These are phyloP conservation scores for Yponomeuta evonymella DNA, from an alignment of 2,888 invertebrate genomes.

Conservation along the genomic window DNA sequence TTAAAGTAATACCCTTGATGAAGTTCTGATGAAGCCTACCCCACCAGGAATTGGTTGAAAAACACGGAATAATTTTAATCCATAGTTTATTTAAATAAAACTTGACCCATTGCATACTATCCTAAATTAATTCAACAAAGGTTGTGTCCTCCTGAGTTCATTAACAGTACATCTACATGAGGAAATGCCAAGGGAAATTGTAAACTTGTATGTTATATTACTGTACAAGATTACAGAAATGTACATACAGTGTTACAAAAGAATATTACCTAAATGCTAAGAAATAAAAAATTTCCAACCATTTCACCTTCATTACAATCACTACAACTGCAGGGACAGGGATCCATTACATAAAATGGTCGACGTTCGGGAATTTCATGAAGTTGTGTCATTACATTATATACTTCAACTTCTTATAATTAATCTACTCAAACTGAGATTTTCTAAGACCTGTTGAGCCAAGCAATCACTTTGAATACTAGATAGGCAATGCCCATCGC, in stretches of 20 bases:
- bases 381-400: constrained; percentile 29
- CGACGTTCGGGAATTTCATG: constrained; percentile 31
- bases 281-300: constrained; percentile 42
- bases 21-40: constrained; percentile 20
- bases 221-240: constrained; percentile 49
- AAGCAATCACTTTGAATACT: constrained; percentile 88
- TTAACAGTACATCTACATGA: constrained; percentile 30
- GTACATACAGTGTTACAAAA: constrained; percentile 39
- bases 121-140: constrained; percentile 40
- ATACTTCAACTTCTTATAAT: constrained; percentile 55
- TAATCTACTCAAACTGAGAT: constrained; percentile 30
- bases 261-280: constrained; percentile 62
- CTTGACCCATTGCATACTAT: constrained; percentile 44
- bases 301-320: constrained; percentile 36
- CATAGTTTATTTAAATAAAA: constrained; percentile 59
- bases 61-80: constrained; percentile 25
- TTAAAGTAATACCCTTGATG: constrained; percentile 1
- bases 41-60: too few species aligned
- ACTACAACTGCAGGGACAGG: constrained; percentile 36
- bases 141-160: constrained; percentile 39
- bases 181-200: constrained; percentile 39
- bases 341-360: constrained; percentile 30
- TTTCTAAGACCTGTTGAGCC: constrained; percentile 78
- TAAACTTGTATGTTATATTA: constrained; percentile 35
- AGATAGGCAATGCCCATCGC: constrained; percentile 91